Evolutionary conservation across 35 echinoderm and acorn worm genomes (phyloP).

Genomic region (Ophiothrix spiculata): DNA sequence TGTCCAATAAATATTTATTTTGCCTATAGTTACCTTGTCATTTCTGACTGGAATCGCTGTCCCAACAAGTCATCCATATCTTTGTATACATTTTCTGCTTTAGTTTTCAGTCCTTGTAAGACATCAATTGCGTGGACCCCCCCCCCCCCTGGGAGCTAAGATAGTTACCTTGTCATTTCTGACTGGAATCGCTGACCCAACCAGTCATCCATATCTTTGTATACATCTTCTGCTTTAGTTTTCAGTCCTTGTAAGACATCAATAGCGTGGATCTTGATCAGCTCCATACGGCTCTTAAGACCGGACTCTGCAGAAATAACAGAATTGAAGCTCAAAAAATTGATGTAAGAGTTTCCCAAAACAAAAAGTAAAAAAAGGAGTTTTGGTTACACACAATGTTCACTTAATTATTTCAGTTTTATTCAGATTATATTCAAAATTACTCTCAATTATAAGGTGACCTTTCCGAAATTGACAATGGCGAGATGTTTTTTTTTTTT

Average conservation of each 20-base stretch:
- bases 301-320: constrained; percentile 58
- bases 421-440: too few relatives aligned
- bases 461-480: too few relatives aligned
- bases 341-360: too few relatives aligned
- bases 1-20: too few relatives aligned
- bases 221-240: constrained; percentile 66
- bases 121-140: constrained; percentile 88
- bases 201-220: constrained; percentile 98
- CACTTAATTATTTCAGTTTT: too few relatives aligned
- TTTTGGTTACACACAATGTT: too few relatives aligned
- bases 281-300: constrained; percentile 87
- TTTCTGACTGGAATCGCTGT: constrained; percentile 76
- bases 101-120: constrained; percentile 81
- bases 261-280: constrained; percentile 92
- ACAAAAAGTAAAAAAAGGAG: too few relatives aligned
- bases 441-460: too few relatives aligned
- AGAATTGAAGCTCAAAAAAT: too few relatives aligned
- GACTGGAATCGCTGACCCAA: constrained; percentile 76
- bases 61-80: constrained; percentile 99
- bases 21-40: too few relatives aligned
- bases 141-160: too few relatives aligned
- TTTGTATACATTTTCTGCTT: constrained; percentile 73
- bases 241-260: constrained; percentile 87
- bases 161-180: constrained; percentile 98
- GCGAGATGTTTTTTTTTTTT: too few relatives aligned